Percentiles rank a stretch among this genome's conserved stretches.
Evolutionary conservation across 2,888 invertebrate genomes (phyloP).

Genomic region (Acronicta aceris): DNA sequence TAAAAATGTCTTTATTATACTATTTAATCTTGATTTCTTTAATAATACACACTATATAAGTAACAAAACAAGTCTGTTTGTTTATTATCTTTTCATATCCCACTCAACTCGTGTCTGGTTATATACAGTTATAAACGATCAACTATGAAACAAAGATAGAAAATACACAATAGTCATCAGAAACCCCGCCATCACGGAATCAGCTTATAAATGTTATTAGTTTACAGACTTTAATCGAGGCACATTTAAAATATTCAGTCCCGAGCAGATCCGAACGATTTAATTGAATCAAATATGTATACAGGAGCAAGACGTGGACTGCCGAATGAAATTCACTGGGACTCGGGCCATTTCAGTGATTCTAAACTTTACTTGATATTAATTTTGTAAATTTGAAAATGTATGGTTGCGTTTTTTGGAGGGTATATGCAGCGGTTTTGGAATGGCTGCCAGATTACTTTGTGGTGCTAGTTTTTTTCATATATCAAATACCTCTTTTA

Average conservation of each 20-base stretch:
- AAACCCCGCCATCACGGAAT: conserved; percentile 12
- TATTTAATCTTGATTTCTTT: too few relatives aligned
- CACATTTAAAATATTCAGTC: conserved; percentile 50
- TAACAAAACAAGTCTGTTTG: too few relatives aligned
- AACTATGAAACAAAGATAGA: too few relatives aligned
- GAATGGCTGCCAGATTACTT: background rate
- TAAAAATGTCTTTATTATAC: too few relatives aligned
- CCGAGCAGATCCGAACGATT: conserved; percentile 36
- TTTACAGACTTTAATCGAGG: conserved; percentile 40
- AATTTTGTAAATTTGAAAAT: conserved; percentile 39
- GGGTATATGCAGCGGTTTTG: background rate
- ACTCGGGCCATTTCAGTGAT: conserved; percentile 53
- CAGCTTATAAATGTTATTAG: conserved; percentile 38
- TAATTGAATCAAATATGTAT: conserved; percentile 62
- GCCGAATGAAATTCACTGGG: conserved; percentile 29
- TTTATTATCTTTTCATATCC: too few relatives aligned
- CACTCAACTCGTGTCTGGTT: too few relatives aligned
- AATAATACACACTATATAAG: too few relatives aligned
- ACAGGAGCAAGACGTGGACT: conserved; percentile 26
- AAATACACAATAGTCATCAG: conserved; percentile 3
- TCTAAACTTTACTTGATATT: conserved; percentile 54
- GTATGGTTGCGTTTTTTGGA: conserved; percentile 5
- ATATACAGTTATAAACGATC: too few relatives aligned
- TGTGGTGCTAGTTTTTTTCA: background rate
- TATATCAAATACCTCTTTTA: too few relatives aligned